Evolutionary conservation across 2,797 vertebrate genomes (phyloP).

Genomic region (Anomalospiza imberbis): DNA sequence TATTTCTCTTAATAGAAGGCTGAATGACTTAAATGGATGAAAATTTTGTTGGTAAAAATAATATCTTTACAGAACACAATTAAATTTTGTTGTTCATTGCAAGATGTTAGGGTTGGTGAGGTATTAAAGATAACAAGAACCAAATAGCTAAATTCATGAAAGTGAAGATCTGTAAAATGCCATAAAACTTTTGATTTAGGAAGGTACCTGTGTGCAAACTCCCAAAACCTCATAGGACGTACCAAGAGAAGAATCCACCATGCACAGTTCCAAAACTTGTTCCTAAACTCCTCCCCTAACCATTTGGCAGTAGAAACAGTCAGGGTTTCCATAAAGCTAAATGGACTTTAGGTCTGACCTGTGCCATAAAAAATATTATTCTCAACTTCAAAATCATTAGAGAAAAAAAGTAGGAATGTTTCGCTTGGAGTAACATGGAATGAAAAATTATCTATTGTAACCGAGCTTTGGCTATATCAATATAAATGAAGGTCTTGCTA

Average conservation of each 20-base stretch:
- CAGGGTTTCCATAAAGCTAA: background rate
- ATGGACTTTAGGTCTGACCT: background rate
- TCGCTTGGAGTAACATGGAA: background rate
- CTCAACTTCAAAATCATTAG: background rate
- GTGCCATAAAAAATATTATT: background rate
- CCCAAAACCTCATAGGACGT: background rate
- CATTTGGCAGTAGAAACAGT: background rate
- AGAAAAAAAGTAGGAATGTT: background rate
- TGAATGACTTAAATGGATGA: background rate
- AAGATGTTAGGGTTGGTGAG: background rate
- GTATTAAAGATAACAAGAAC: background rate
- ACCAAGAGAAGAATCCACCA: background rate
- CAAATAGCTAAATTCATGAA: background rate
- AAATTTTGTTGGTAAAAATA: background rate
- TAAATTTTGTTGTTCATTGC: background rate
- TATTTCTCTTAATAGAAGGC: background rate
- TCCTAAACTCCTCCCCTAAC: background rate
- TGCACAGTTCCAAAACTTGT: background rate
- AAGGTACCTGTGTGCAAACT: background rate
- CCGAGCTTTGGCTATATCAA: background rate
- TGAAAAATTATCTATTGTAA: background rate
- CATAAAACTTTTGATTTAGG: background rate
- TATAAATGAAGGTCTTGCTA: background rate
- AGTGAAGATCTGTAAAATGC: background rate
- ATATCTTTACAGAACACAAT: background rate